Evolutionary conservation across 2,113 vertebrate species (phyloP), one percentile per base, ranked within the genome.

Genomic region (Bombycilla garrulus): DNA sequence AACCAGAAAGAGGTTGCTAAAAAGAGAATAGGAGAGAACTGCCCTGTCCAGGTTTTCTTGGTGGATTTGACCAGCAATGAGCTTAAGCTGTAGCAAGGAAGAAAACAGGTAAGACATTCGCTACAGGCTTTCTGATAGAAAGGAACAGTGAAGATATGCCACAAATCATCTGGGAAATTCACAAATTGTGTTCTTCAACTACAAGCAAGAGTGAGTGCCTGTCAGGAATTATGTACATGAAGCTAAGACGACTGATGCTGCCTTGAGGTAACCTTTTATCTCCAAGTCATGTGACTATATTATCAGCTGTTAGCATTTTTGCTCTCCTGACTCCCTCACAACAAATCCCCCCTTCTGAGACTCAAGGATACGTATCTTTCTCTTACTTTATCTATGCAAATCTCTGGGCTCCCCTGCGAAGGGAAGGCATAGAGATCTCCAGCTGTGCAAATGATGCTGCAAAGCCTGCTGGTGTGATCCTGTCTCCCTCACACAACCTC

Each of bases 361-460:
- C 16, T 23, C 2, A 3, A 21, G 21, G 29, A 13, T 12, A 29
- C 8, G 8, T 20, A 60, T 26, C 25, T 61, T 47, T 33, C 53
- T 15, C 73, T 56, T 35, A 42, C 11, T 22, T 53, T 36, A 7
- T 11, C 28, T 42, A 3, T 40, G 14, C n/a, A 79, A 71, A 74
- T 36, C 44, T 2, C 0, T 29, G 44, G 62, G 18, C 3, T 53
- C 2, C 17, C 16, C 38, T 0, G 1, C 5, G 10, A 70, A 50
- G 40, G 19, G 40, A 86, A 69, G 36, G 42, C 51, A 38, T 19
- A 70, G 67, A 69, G n/a, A 23, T 42, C 42, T 70, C 28, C 29
- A 14, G 0, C 45, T 16, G 21, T 51, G 45, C 60, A 81, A 66
- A 79, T 20, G 40, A 44, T 64, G 25, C 22, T 38, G 6, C 66